Evolutionary conservation across 2,888 invertebrate species (phyloP).

Genomic region (Smittia sp.): DNA sequence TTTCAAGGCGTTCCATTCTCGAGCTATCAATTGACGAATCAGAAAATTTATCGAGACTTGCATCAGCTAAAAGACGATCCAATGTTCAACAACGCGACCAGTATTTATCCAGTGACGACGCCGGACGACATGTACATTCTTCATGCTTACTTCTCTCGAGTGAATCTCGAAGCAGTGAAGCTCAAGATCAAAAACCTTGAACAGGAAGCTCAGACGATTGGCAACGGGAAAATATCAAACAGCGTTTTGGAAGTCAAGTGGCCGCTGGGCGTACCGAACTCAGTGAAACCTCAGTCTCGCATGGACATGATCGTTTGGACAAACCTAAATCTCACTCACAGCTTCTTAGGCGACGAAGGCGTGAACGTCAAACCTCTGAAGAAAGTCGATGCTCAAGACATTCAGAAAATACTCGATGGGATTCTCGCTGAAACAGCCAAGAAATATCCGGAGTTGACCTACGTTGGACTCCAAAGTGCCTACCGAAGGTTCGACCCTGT

Average conservation of each 20-base stretch:
- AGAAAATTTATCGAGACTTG: constrained; percentile 55
- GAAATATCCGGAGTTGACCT: constrained; percentile 57
- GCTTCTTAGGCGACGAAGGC: constrained; percentile 78
- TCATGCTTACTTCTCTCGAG: constrained; percentile 70
- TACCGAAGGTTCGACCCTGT: constrained; percentile 78
- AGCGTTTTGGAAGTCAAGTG: constrained; percentile 61
- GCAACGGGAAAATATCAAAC: constrained; percentile 56
- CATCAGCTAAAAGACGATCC: constrained; percentile 50
- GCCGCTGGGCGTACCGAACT: constrained; percentile 71
- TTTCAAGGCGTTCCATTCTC: constrained; percentile 51
- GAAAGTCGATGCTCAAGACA: constrained; percentile 66
- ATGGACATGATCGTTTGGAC: constrained; percentile 85
- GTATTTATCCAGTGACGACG: constrained; percentile 64
- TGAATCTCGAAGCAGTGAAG: constrained; percentile 54
- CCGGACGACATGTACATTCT: constrained; percentile 65
- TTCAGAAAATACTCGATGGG: constrained; percentile 59
- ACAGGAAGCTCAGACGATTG: constrained; percentile 51
- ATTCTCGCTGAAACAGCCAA: constrained; percentile 56
- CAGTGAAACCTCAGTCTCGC: constrained; percentile 66
- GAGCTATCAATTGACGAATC: constrained; percentile 49
- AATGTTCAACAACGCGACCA: constrained; percentile 59
- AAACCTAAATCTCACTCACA: constrained; percentile 79
- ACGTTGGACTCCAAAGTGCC: constrained; percentile 62
- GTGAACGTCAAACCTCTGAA: constrained; percentile 64
- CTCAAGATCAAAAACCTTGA: constrained; percentile 49